Conservation (phyloP, 2,888 invertebrate genomes). For the Drosophila mercatorum region DNA sequence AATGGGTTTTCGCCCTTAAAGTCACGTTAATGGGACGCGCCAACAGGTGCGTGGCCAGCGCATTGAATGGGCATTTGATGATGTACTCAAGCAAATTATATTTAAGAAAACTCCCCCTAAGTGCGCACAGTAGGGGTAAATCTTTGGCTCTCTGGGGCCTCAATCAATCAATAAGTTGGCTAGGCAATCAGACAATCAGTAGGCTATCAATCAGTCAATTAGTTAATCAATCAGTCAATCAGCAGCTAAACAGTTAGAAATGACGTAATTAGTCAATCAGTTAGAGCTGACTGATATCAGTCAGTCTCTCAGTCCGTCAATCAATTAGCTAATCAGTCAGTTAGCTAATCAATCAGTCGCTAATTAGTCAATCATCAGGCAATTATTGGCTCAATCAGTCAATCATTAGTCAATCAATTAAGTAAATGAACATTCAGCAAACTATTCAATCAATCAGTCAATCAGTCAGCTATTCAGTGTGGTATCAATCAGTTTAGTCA, state of each 20-base stretch:
- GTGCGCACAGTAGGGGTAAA: neutral
- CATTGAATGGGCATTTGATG: neutral
- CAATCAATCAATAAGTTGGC: neutral
- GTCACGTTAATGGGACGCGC: neutral
- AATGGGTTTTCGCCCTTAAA: neutral
- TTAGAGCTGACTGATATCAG: too few species aligned
- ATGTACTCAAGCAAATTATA: too few species aligned
- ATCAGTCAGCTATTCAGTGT: too few species aligned
- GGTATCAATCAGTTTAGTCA: neutral
- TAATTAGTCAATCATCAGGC: too few species aligned
- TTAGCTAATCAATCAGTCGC: too few species aligned
- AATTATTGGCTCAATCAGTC: too few species aligned
- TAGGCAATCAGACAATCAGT: neutral
- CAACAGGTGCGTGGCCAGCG: neutral
- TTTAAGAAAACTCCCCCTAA: too few species aligned
- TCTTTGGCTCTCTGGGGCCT: neutral
- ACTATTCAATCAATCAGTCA: too few species aligned
- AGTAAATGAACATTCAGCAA: too few species aligned
- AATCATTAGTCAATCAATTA: too few species aligned
- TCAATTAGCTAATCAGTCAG: neutral
- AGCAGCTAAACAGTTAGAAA: too few species aligned
- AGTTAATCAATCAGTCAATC: neutral
- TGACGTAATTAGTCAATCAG: too few species aligned
- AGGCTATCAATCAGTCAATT: neutral
- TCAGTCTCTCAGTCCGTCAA: neutral